Base-by-base conservation (phyloP, 2,888 invertebrate species). In the Syrphus vitripennis region DNA sequence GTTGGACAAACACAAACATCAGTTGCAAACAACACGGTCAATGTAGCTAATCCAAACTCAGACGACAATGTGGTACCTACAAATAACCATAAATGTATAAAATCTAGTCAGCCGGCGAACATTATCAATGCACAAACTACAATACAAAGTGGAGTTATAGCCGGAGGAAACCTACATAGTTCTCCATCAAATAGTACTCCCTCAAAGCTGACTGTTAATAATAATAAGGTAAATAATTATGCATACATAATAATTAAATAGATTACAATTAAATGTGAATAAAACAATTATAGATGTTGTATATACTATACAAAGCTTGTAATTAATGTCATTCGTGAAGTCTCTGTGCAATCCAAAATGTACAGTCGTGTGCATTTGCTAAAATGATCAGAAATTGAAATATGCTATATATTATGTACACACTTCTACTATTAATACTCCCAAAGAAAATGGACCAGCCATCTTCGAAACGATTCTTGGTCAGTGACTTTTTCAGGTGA, bases 1-100 rank as follows among this genome's bases (percentile, higher is more conserved):
- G 97, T 97, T 90, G 96, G 94, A 89, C 94, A 94, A 90, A 92
- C 91, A 87, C 92, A 91, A 87, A 89, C 90, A 88, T 37, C 88
- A 89, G 89, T 90, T 90, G 89, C 90, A 88, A 88, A 89, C 83
- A 87, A 72, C 42, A 90, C 91, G 70, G 88, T 91, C 53, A 91
- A 90, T 88, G 90, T 89, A 24, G 89, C 91, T 65, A 92, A 89
- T 88, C 89, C 92, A 70, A 92, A 92, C 87, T 76, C 91, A 55
- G 77, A 83, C 19, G 67, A 57, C 45, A 63, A 61, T 55, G 61
- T 82, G 45, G 50, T 82, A 61, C 80, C 87, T 50, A 50, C 87
- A 34, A 87, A 84, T 71, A 87, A 59, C 72, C 63, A 69, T 57
- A 82, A 70, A 71, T 79, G 87, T 37, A 55, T 87, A 69, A 76